These are phyloP conservation scores for Drosophila kanapiae DNA, from an alignment of 1,140 invertebrate species.

Conservation along the genomic window DNA sequence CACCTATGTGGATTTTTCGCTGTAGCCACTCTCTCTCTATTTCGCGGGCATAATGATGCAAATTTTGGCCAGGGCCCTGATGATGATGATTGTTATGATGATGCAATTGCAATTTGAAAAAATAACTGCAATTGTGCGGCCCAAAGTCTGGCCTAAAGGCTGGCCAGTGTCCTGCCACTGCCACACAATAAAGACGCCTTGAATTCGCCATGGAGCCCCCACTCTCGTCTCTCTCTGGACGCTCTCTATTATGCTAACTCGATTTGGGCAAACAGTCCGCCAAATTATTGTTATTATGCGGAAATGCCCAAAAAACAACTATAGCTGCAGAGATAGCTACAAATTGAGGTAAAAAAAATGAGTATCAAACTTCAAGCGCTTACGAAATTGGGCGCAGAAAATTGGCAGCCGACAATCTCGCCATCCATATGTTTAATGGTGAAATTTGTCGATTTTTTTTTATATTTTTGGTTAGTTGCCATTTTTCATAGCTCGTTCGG, in stretches of 20 bases:
- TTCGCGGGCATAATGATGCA: conserved; percentile 69
- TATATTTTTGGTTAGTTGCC: conserved; percentile 11
- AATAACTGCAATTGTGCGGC: conserved; percentile 41
- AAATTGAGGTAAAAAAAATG: conserved; percentile 52
- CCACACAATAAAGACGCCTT: conserved; percentile 53
- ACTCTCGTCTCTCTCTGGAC: conserved; percentile 2
- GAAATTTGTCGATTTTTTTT: conserved; percentile 39
- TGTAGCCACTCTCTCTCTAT: not conserved
- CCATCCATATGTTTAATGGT: conserved; percentile 58
- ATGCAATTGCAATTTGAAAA: conserved; percentile 53
- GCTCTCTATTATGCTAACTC: conserved; percentile 73
- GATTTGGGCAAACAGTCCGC: conserved; percentile 79
- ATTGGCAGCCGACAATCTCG: conserved; percentile 56
- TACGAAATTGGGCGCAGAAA: conserved; percentile 66
- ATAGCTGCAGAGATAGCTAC: conserved; percentile 37
- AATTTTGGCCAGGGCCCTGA: conserved; percentile 36
- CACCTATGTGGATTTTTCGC: conserved; percentile 56
- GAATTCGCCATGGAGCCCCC: conserved; percentile 41
- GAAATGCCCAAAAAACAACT: conserved; percentile 50
- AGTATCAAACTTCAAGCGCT: conserved; percentile 40
- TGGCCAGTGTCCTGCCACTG: conserved; percentile 54
- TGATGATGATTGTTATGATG: conserved; percentile 47
- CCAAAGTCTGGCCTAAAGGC: conserved; percentile 10
- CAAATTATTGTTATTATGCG: conserved; percentile 82
- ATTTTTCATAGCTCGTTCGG: conserved; percentile 59